Evolutionary conservation across 2,113 vertebrate species (phyloP), one percentile per base, ranked within the genome.

Genomic region (Sander lucioperca): DNA sequence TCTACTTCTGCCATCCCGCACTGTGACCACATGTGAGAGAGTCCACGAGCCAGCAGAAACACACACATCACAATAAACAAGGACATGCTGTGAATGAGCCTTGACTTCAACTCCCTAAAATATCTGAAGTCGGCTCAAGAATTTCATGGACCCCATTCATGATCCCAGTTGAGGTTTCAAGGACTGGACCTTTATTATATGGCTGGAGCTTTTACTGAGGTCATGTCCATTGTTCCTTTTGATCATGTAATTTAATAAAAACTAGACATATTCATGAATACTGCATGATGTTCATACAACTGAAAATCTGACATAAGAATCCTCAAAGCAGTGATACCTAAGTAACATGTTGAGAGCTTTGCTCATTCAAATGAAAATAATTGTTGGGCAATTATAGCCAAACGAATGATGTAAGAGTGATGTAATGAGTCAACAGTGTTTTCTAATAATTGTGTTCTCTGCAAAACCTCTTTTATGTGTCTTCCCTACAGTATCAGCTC

Each of bases 1-100:
- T 84, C 86, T 91, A 36, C 85, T 76, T 58, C 86, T 90, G 84
- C 85, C 83, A 90, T 81, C 65, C 85, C 75, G 70, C 81, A 88
- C 69, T 47, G 64, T 43, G 83, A 86, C 87, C 87, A 64, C 87
- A 86, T 83, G 68, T 13, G 48, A 66, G 48, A 63, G 80, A 77
- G 75, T 82, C 80, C 72, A 64, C 16, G 4, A 62, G 87, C 87
- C 84, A 89, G 70, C 81, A 90, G 71, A 88, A 88, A 89, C 73
- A 85, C 83, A 57, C 64, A 69, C 79, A 85, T 66, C 56, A 79
- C 80, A 79, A 77, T 86, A 86, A 82, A 90, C 80, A 82, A 79
- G 80, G 50, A 83, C 86, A 89, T 74, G 80, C 82, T 87, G 85
- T 47, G 81, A 88, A 90, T 74, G 65, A 86, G 53, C 79, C 84